Percentiles rank a stretch among this genome's conserved stretches.
These are phyloP conservation scores for Macrocentrus cingulum DNA, from an alignment of 1,140 invertebrate genomes.

Conservation along the genomic window DNA sequence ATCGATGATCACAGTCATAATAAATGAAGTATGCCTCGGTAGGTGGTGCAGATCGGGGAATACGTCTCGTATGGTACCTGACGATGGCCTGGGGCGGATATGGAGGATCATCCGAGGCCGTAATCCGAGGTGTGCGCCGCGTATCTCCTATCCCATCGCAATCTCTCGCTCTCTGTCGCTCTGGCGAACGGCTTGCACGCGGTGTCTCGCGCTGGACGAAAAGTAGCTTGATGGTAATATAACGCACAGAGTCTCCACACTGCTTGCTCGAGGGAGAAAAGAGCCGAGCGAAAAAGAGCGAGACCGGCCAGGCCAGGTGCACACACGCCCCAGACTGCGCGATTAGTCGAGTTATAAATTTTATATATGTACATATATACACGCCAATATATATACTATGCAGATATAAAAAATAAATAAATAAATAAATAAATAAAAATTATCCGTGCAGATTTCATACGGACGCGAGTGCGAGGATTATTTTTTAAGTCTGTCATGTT, in stretches of 20 bases:
- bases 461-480: no score
- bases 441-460: no score
- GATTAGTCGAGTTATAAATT: slow-evolving; percentile 33
- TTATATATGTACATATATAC: slow-evolving; percentile 3
- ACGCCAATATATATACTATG: no score
- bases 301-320: slow-evolving; percentile 29
- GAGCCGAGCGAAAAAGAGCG: slow-evolving; percentile 27
- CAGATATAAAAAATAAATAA: no score
- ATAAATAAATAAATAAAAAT: no score
- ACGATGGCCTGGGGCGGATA: slow-evolving; percentile 50
- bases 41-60: slow-evolving; percentile 22
- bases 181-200: no score
- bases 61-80: slow-evolving; percentile 47
- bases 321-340: slow-evolving; percentile 16
- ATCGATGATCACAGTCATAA: slow-evolving; percentile 60
- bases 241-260: slow-evolving; percentile 4
- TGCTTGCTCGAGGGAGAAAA: no score
- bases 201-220: slow-evolving; percentile 23
- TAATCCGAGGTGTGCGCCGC: slow-evolving; percentile 58
- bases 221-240: slow-evolving; percentile 21
- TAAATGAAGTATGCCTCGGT: slow-evolving; percentile 57
- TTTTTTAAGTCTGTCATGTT: no score
- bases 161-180: slow-evolving; percentile 39
- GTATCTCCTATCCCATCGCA: slow-evolving; percentile 57
- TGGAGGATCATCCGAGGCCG: slow-evolving; percentile 52